Evolutionary conservation across 2,888 invertebrate species (phyloP), one percentile per base, ranked within the genome.

Genomic region (Xestia rhomboidea): DNA sequence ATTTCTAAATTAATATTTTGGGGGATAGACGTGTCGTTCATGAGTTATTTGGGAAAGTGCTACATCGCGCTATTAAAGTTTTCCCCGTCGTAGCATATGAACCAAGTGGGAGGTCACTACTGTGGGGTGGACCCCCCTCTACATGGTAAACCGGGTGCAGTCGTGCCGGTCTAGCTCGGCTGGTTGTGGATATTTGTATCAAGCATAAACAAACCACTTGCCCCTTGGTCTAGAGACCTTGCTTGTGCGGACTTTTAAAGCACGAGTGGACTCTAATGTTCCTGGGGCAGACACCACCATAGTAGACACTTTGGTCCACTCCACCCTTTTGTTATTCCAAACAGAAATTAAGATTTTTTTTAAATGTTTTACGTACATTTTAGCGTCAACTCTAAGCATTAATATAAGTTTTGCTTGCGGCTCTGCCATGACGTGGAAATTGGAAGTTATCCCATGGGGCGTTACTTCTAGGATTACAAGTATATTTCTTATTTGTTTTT

Each of bases 21-120:
- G 10, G 8, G 15, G 44, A 18, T 18, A n/a, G 11, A 46, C 21
- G 57, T 21, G 0, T 60, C 1, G 10, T 38, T 38, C n/a, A 21
- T n/a, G n/a, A 38, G 10, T 60, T 67, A 41, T 76, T 15, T 15
- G 18, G 13, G 30, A 30, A 75, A 38, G n/a, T 46, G 1, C 76
- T 76, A 60, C 76, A 76, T 67, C 76, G 44, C 76, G 75, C 67
- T 46, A 60, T 67, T 30, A 76, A 60, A 76, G 67, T 75, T 76
- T 76, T 60, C 15, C 11, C n/a, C 2, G 13, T 21, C 1, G 15
- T 38, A 41, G 2, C 7, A 41, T n/a, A 1, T 4, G 46, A 11
- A 21, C 5, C 13, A 54, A 60, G 30, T 34, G 18, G 44, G 71
- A 15, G 27, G 5, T 10, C 15, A 1, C 3, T 2, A 6, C 0